Evolutionary conservation across 2,888 invertebrate species (phyloP), one percentile per base, ranked within the genome.

Genomic region (Abrostola tripartita): DNA sequence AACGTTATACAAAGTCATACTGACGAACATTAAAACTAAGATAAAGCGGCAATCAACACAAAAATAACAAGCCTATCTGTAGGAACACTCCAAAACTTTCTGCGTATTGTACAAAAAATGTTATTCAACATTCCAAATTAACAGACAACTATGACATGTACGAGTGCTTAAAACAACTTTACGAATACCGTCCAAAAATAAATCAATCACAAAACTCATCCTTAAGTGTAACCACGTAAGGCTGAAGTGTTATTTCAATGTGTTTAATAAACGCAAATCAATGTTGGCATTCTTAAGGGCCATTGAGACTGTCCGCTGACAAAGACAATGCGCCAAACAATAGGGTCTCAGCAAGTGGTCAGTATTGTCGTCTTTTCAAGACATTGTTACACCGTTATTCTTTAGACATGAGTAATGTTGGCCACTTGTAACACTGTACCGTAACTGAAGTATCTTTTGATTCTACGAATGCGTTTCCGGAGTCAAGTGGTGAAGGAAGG

Each of bases 101-200:
- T 88, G 88, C 89, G 86, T 88, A 88, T 89, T 85, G 85, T 86
- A 86, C 84, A 87, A 84, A 84, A 85, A 85, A 88, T 86, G 85
- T 82, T 71, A 78, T 79, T 79, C 78, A 85, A 89, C 90, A 88
- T 85, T 85, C 87, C 87, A 91, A 92, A 93, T 93, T 93, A 92
- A 92, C 92, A 92, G 92, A 93, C 92, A 91, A 89, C 89, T 92
- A 90, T 92, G 93, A 93, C 93, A 92, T 89, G 89, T 88, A 92
- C 92, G 93, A 93, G 92, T 92, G 90, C 81, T 86, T 83, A 82
- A 67, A 68, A 85, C 90, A 88, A 88, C 61, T 11, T 74, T 77
- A 65, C 61, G 37, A 59, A 77, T 81, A 69, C 63, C 35, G 6
- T 5, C 4, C 47, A 36, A 52, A 49, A 37, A 42, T 6, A 8